Conservation (phyloP, 1,140 invertebrate genomes). For the Bemisia tabaci region DNA sequence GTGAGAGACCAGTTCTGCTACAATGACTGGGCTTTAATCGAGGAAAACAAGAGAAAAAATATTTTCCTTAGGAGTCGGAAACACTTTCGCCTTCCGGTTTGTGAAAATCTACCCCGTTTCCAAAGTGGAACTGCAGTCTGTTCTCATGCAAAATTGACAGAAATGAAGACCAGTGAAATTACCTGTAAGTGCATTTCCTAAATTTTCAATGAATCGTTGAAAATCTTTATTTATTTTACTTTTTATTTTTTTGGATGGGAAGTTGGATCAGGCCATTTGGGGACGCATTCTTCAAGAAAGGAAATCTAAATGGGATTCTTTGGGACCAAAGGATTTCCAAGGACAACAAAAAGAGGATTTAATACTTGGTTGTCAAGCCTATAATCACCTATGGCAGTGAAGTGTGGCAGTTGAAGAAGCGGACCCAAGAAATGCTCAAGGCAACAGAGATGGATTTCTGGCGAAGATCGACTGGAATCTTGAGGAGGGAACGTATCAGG, state of each 20-base stretch:
- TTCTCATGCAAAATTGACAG: conserved; percentile 67
- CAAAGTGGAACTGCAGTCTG: conserved; percentile 43
- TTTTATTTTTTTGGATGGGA: conserved; percentile 4
- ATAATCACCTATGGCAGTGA: too few species aligned
- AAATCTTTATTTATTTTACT: not conserved
- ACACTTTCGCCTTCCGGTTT: conserved; percentile 77
- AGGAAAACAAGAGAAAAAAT: conserved; percentile 69
- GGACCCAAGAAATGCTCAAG: too few species aligned
- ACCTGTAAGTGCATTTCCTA: conserved; percentile 41
- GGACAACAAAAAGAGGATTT: too few species aligned
- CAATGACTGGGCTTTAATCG: conserved; percentile 79
- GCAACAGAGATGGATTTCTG: too few species aligned
- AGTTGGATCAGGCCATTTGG: too few species aligned
- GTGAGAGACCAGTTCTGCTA: conserved; percentile 82
- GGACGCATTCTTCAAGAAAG: too few species aligned
- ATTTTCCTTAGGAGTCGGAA: conserved; percentile 65
- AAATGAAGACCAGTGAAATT: conserved; percentile 57
- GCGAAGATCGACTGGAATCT: too few species aligned
- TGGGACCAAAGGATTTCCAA: too few species aligned
- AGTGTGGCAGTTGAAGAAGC: too few species aligned
- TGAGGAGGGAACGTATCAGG: too few species aligned
- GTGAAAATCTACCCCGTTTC: conserved; percentile 56
- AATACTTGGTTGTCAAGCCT: too few species aligned
- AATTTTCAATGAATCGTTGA: conserved; percentile 1
- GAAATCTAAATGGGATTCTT: too few species aligned